Evolutionary conservation across 92 coral and sea anemone species (phyloP), one percentile per base, ranked within the genome.

Genomic region (Hydrozoanthus gracilis): DNA sequence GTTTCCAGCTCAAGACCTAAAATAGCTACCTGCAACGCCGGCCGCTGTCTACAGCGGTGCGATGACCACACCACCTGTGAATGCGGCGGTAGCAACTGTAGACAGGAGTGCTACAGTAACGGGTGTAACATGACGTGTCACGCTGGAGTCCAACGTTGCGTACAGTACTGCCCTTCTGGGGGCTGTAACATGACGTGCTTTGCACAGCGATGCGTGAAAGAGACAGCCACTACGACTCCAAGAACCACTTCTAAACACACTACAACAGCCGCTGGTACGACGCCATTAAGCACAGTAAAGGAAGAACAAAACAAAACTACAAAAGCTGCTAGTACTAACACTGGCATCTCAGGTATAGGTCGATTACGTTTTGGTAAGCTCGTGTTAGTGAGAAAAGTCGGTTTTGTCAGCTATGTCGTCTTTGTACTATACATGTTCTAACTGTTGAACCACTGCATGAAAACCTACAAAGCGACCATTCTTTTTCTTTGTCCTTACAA

Each of bases 91-190:
- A 44, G 13, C 9, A 13, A 45, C 12, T 72, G 77, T 45, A 45
- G 77, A 45, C 77, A 72, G 56, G 77, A 72, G 39, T 72, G 77
- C 77, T 72, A 72, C 56, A 6, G 15, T 72, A 14, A 4, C 10
- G 77, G 77, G n/a, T 72, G 77, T 46, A 72, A 72, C 54, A 72
- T 72, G 77, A 72, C 77, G 18, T 72, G 77, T 72, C 77, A 72
- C 6, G 47, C 18, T 4, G 77, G 77, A 46, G 77, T 72, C 27
- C 35, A 14, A 72, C 15, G n/a, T 15, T 72, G 77, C 77, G 11
- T 45, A 45, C 77, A 72, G 55, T 72, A 72, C 50, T 72, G 77
- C 45, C 54, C 55, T 4, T 14, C 8, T 44, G 77, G 77, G 15
- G 51, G 15, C 10, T 72, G 77, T 72, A 15, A 10, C 54, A 3